Conservation (phyloP, 2,113 vertebrate genomes). For the Hyperoodon ampullatus region DNA sequence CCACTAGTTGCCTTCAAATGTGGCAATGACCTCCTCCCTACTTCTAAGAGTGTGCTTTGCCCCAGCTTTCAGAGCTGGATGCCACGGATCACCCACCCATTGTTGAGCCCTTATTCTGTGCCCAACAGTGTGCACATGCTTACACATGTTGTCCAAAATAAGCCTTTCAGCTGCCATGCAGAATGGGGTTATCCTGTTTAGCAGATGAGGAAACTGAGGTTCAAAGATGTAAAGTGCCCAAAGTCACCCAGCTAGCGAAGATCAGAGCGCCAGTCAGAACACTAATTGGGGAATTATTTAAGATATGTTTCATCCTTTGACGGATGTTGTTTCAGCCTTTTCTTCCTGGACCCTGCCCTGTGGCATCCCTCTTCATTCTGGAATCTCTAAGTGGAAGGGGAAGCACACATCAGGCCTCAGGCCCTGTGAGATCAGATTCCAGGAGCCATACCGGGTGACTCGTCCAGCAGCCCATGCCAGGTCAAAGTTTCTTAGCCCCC, state of each 20-base stretch:
- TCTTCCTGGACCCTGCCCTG: too few relatives aligned
- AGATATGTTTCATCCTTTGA: background rate
- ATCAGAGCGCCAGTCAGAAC: background rate
- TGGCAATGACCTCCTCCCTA: background rate
- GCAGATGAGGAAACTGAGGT: background rate
- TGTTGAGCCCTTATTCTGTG: background rate
- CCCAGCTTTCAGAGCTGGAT: background rate
- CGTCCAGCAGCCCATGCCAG: slow-evolving; percentile 2
- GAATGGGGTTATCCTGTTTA: background rate
- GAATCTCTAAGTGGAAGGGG: background rate
- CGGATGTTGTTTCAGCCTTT: background rate
- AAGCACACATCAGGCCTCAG: background rate
- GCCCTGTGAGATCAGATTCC: background rate
- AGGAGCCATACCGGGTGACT: background rate
- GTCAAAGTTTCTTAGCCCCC: background rate
- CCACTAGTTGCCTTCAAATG: background rate
- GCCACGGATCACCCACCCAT: background rate
- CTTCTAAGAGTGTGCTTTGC: background rate
- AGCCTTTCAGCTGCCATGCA: background rate
- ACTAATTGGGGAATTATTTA: background rate
- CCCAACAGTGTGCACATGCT: background rate
- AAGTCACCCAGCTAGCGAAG: background rate
- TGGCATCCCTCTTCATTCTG: background rate
- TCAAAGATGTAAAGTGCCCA: background rate
- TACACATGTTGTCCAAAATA: background rate